Conservation (phyloP, 1,140 invertebrate species). For the Zaprionus taronus region DNA sequence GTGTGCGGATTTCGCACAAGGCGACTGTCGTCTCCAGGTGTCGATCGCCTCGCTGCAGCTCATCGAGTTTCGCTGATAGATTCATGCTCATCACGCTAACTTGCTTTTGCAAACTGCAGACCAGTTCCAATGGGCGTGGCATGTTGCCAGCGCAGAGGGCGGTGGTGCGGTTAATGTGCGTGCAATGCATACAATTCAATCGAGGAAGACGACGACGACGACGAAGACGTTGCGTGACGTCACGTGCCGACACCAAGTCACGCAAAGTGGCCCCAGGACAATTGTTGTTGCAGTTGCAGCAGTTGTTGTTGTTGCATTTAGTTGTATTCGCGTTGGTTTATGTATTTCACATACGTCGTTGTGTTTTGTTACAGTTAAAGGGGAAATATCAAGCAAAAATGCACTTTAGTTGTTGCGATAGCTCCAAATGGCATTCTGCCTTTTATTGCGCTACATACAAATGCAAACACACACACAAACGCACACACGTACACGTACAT, state of each 20-base stretch:
- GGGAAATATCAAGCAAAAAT: constrained; percentile 75
- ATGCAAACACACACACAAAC: constrained; percentile 5
- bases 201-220: constrained; percentile 22
- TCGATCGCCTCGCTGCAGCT: constrained; percentile 93
- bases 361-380: constrained; percentile 54
- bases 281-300: constrained; percentile 20
- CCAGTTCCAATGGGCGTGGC: constrained; percentile 29
- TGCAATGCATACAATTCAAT: constrained; percentile 56
- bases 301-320: constrained; percentile 23
- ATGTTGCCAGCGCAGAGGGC: constrained; percentile 7
- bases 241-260: constrained; percentile 57
- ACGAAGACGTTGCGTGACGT: constrained; percentile 50
- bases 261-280: constrained; percentile 50
- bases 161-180: constrained; percentile 30
- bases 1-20: constrained; percentile 94
- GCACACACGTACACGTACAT: constrained; percentile 17
- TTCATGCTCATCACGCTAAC: constrained; percentile 98
- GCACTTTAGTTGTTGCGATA: constrained; percentile 71
- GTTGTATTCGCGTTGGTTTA: constrained; percentile 26
- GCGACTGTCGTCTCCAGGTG: constrained; percentile 95
- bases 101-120: constrained; percentile 95
- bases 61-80: constrained; percentile 95
- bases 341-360: constrained; percentile 19
- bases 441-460: constrained; percentile 41
- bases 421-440: constrained; percentile 60